Percentiles rank a stretch among this genome's conserved stretches.
These are phyloP conservation scores for Cathartes aura DNA, from an alignment of 2,113 vertebrate genomes.

Conservation along the genomic window DNA sequence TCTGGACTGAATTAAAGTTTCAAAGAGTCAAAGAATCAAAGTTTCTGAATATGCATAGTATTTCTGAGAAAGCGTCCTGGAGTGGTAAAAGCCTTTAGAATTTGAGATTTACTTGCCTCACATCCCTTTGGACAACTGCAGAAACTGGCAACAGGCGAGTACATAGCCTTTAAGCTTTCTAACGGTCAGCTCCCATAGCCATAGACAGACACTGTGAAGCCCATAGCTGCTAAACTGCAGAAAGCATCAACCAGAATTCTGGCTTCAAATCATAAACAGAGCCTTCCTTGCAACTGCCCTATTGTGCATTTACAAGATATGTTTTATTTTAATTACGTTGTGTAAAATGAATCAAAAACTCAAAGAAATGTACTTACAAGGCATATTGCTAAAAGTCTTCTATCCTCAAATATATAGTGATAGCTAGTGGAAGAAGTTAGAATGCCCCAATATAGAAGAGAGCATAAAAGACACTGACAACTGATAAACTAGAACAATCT, in stretches of 20 bases:
- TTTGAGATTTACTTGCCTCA: background rate
- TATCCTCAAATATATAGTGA: background rate
- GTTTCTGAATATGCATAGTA: background rate
- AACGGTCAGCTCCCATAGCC: background rate
- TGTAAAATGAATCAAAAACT: background rate
- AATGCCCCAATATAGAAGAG: background rate
- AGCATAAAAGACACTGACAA: background rate
- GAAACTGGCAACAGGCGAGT: background rate
- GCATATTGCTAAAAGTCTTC: background rate
- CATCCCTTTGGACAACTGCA: background rate
- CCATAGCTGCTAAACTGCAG: background rate
- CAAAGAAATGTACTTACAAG: background rate
- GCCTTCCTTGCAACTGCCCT: background rate
- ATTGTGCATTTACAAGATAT: background rate
- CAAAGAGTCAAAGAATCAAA: background rate
- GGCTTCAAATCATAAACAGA: background rate
- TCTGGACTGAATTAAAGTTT: background rate
- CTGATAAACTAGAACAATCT: background rate
- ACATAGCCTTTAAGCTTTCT: background rate
- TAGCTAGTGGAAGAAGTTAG: background rate
- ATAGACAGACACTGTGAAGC: background rate
- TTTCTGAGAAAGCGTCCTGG: background rate
- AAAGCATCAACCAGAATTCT: background rate
- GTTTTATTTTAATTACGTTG: background rate
- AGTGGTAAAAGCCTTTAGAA: background rate